Evolutionary conservation across 2,888 invertebrate species (phyloP), one percentile per base, ranked within the genome.

Genomic region (Lochmaea capreae): DNA sequence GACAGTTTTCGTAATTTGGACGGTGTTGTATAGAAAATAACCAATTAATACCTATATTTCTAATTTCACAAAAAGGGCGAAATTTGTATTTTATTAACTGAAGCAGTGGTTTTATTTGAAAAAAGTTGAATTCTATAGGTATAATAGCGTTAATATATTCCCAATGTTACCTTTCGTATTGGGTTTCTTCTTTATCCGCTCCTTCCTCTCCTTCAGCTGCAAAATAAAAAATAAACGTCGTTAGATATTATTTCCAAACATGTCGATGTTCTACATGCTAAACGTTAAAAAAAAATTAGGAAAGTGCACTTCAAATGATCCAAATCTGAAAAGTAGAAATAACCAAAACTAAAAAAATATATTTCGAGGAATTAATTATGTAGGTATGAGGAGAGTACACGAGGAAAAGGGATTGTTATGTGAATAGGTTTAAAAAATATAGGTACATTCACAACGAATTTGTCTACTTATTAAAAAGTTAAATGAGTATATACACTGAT

Each of bases 191-290:
- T 58, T 80, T 80, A 14, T 80, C 74, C 14, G 79, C 69, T 16
- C 71, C 71, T 79, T 85, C 85, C 49, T 84, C 85, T 11, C 78
- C 79, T 81, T 84, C 85, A 75, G 83, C 86, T 86, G 84, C 43
- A 85, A 84, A 79, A 77, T 67, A 77, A 71, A 74, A 77, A 67
- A 77, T 8, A 71, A 74, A 70, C 52, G 26, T 71, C 39, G 76
- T 73, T 77, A 76, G 67, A 66, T 66, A 75, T 74, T 73, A 58
- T 71, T 59, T 49, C 42, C 65, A 22, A 63, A 71, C 67, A 63
- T 49, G 70, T 65, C 68, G 67, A 1, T 2, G 54, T 10, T 76
- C 58, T 61, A 74, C 79, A 79, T 79, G 79, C 79, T 76, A 61
- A 71, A 76, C 67, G 75, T 62, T 69, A 72, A 77, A 71, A 71